Conservation (phyloP, 1,140 invertebrate genomes). For the Trichonephila inaurata region DNA sequence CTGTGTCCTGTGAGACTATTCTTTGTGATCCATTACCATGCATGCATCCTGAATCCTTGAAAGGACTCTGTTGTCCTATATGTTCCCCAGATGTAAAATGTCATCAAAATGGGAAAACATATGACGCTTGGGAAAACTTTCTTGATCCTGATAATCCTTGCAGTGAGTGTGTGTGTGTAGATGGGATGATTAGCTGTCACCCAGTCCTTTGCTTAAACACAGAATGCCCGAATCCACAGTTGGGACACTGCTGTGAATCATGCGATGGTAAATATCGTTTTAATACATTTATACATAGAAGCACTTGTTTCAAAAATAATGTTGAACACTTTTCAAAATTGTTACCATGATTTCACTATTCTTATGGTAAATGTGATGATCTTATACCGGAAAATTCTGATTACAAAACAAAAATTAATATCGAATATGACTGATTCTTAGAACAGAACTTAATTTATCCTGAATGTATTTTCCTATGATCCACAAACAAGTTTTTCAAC, state of each 20-base stretch:
- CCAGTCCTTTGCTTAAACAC: conserved; percentile 47
- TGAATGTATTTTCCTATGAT: no score
- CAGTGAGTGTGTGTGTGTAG: conserved; percentile 71
- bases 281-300: no score
- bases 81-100: conserved; percentile 57
- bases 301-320: no score
- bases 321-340: no score
- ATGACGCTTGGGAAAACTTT: conserved; percentile 67
- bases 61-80: conserved; percentile 66
- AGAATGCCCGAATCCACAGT: conserved; percentile 65
- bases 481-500: no score
- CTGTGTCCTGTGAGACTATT: conserved; percentile 58
- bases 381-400: no score
- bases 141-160: conserved; percentile 65
- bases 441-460: no score
- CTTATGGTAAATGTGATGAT: no score
- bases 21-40: conserved; percentile 60
- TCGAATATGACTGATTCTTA: no score
- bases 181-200: conserved; percentile 70
- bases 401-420: no score
- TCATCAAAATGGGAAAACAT: conserved; percentile 27
- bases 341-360: no score
- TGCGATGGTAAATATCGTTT: conserved; percentile 63
- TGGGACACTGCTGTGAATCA: conserved; percentile 66
- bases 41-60: conserved; percentile 42